phyloP scores from a whole-genome alignment of 1,140 invertebrate species.

The Eubasilissa regina region DNA sequence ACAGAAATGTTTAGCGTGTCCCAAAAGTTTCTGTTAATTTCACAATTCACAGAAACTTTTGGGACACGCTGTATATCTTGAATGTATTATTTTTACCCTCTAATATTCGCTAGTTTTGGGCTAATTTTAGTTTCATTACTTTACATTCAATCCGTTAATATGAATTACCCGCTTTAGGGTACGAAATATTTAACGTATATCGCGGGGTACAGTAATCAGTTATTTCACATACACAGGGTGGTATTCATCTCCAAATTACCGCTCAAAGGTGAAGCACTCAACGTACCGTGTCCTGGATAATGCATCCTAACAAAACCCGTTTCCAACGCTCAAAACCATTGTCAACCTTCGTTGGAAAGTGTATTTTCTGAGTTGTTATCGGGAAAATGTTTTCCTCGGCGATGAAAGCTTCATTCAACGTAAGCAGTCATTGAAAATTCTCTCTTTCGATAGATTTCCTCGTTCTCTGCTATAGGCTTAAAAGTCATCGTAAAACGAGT shows the following conservation, averaged over 20 bases:
- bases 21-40: too few species aligned
- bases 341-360: slow-evolving; percentile 1
- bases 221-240: slow-evolving; percentile 39
- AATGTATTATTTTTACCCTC: too few species aligned
- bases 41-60: too few species aligned
- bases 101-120: too few species aligned
- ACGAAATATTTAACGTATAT: not conserved
- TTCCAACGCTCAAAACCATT: not conserved
- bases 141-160: too few species aligned
- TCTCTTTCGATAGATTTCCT: slow-evolving; percentile 14
- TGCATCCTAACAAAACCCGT: slow-evolving; percentile 21
- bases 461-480: not conserved
- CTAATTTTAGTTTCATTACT: too few species aligned
- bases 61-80: too few species aligned
- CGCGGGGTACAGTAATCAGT: not conserved
- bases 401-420: slow-evolving; percentile 16
- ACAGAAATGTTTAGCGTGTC: too few species aligned
- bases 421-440: slow-evolving; percentile 30
- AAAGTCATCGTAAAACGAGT: too few species aligned
- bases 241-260: slow-evolving; percentile 50
- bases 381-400: not conserved
- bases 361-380: slow-evolving; percentile 5
- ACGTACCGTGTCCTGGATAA: slow-evolving; percentile 32
- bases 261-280: slow-evolving; percentile 39
- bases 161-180: not conserved